Evolutionary conservation across 2,113 vertebrate species (phyloP).

Genomic region (Zapornia atra): DNA sequence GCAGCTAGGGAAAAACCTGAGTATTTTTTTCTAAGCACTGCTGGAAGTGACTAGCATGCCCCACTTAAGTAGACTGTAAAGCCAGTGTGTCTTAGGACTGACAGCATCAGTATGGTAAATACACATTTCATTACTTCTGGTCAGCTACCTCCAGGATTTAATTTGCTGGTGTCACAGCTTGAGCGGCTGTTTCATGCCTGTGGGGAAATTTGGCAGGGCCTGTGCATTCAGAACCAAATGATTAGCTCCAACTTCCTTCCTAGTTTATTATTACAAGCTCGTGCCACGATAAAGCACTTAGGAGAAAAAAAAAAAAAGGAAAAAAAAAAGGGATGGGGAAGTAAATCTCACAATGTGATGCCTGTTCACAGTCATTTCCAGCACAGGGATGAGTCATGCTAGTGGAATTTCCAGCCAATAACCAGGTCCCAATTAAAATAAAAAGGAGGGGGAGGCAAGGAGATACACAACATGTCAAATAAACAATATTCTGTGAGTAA

Average conservation of each 20-base stretch:
- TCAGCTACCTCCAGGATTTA: constrained; percentile 64
- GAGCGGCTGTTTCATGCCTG: constrained; percentile 51
- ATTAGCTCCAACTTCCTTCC: constrained; percentile 63
- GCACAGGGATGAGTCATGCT: background rate
- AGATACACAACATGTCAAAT: background rate
- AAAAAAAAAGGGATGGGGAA: accelerated
- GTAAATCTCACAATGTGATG: background rate
- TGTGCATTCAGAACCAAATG: constrained; percentile 55
- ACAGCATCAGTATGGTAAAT: constrained; percentile 70
- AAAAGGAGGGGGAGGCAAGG: background rate
- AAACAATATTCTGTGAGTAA: constrained; percentile 3
- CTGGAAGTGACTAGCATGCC: constrained; percentile 43
- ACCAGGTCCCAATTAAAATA: background rate
- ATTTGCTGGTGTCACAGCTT: constrained; percentile 70
- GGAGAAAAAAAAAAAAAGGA: background rate
- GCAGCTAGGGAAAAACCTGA: background rate
- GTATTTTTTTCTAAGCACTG: background rate
- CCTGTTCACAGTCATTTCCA: constrained; percentile 17
- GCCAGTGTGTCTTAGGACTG: constrained; percentile 40
- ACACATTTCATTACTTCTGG: constrained; percentile 74
- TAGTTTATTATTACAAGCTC: constrained; percentile 52
- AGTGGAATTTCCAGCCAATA: constrained; percentile 33
- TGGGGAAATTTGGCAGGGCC: constrained; percentile 65
- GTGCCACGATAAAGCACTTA: background rate
- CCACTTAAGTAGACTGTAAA: constrained; percentile 46